A percentile compares a stretch with the other conserved stretches of the same genome.
Evolutionary conservation across 2,797 vertebrate species (phyloP).

Genomic region (Siniperca scherzeri): DNA sequence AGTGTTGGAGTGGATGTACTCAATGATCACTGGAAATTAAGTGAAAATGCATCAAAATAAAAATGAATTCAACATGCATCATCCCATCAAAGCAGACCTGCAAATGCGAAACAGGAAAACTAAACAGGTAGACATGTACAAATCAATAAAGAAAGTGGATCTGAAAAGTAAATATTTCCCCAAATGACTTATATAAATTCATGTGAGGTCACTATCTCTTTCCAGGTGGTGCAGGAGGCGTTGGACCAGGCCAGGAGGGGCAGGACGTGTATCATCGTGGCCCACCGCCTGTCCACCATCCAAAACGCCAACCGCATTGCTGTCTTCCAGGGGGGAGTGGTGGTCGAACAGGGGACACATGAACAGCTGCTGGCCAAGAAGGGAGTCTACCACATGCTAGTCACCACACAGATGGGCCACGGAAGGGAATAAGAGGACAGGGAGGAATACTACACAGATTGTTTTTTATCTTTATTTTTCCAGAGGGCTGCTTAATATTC

Average conservation of each 20-base stretch:
- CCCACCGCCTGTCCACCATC: slow-evolving; percentile 95
- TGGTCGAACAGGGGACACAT: slow-evolving; percentile 92
- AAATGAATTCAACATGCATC: neutral
- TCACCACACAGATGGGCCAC: slow-evolving; percentile 88
- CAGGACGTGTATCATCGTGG: slow-evolving; percentile 93
- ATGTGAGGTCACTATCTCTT: neutral
- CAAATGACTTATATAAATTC: neutral
- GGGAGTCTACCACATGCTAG: slow-evolving; percentile 90
- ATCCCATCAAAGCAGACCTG: neutral
- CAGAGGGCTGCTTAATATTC: neutral
- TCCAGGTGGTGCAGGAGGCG: slow-evolving; percentile 94
- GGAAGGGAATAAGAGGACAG: slow-evolving; percentile 22
- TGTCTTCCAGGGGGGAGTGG: slow-evolving; percentile 89
- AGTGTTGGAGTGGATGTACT: neutral
- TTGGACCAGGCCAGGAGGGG: slow-evolving; percentile 93
- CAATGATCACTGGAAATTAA: neutral
- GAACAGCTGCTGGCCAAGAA: slow-evolving; percentile 92
- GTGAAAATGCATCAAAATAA: neutral
- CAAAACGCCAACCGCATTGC: slow-evolving; percentile 93
- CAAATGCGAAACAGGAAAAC: neutral
- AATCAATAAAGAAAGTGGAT: neutral
- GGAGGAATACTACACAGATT: neutral
- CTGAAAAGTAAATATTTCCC: neutral
- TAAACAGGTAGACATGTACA: neutral
- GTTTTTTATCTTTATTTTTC: neutral